These are phyloP conservation scores for Murina feae DNA, from an alignment of 2,113 vertebrate genomes.

Conservation along the genomic window DNA sequence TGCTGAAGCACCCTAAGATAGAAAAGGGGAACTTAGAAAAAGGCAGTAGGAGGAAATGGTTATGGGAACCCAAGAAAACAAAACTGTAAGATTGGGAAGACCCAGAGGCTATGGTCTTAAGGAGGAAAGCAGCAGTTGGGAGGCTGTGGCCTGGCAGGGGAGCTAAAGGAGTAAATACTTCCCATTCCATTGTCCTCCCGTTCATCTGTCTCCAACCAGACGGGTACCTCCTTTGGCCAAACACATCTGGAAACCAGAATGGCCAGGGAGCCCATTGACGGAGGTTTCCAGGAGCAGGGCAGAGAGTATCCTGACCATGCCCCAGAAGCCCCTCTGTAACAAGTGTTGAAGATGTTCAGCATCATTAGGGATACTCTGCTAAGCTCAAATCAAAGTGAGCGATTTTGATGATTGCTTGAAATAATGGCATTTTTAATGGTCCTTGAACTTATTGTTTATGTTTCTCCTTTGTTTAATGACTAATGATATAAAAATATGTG, in stretches of 20 bases:
- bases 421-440: background rate
- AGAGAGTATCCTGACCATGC: background rate
- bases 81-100: background rate
- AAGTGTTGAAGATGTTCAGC: background rate
- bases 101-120: background rate
- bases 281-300: background rate
- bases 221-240: background rate
- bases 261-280: background rate
- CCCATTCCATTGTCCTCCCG: background rate
- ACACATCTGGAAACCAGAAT: background rate
- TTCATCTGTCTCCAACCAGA: background rate
- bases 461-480: background rate
- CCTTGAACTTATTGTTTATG: background rate
- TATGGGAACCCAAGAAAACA: background rate
- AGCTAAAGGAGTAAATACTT: background rate
- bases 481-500: background rate
- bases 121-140: background rate
- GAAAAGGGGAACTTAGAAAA: background rate
- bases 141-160: background rate
- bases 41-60: background rate
- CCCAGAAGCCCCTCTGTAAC: background rate
- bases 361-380: background rate
- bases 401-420: background rate
- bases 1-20: too few relatives aligned
- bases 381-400: background rate